Evolutionary conservation across 1,140 invertebrate species (phyloP), one percentile per base, ranked within the genome.

Genomic region (Eubasilissa regina): DNA sequence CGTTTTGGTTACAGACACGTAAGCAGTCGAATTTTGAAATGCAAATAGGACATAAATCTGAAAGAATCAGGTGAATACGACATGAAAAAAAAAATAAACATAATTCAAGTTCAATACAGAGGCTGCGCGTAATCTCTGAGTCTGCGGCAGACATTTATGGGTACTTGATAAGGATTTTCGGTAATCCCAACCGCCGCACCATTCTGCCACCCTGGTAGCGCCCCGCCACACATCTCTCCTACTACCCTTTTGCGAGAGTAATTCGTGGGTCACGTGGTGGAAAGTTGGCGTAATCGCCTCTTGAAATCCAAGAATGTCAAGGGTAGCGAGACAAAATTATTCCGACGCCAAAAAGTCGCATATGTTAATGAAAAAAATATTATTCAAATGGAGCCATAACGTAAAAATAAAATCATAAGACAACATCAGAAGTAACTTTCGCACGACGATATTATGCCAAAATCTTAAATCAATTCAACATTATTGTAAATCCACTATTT

Each of bases 241-340:
- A 13, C 10, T 17, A 60, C 56, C 58, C 58, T 62, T 62, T 9
- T 7, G 58, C 19, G 58, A 62, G 25, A 43, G 58, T 62, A 25
- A 21, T 62, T n/a, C 17, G 58, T 25, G 21, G 58, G 58, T 62
- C 58, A 35, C 53, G n/a, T 12, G 58, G 58, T 15, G 13, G 25
- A 60, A 62, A 62, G 58, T 62, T 35, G 58, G 58, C 21, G 58
- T 62, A 25, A 62, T 62, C 21, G 58, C 58, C 58, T 25, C 58
- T 62, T 6, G 17, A 62, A 13, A 43, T 19, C 15, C 15, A 8
- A 56, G 15, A 35, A 35, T 56, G n/a, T 56, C 53, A 55, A 55
- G 53, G 53, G 53, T 19, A 35, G 25, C 25, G 1, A 6, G 25
- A 6, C 1, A 35, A 35, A 35, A 35, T 35, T 35, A 35, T 35